Evolutionary conservation across 2,797 vertebrate genomes (phyloP), one percentile per base, ranked within the genome.

Genomic region (Pseudochirops corinnae): DNA sequence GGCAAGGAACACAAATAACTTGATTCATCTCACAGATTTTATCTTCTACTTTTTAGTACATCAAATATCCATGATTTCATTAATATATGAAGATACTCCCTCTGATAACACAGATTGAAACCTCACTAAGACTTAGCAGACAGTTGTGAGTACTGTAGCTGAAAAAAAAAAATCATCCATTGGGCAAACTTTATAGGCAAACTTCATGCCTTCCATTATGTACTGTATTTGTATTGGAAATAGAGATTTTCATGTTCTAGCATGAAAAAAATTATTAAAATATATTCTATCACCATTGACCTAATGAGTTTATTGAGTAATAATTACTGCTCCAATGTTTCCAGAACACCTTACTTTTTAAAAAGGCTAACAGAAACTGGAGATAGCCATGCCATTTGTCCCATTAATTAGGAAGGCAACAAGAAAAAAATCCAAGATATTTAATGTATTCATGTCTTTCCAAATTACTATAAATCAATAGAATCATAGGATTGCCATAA

Each of bases 1-100:
- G 74, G 24, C 21, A 91, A 58, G 39, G 39, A 90, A 6, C 67
- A 7, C 62, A 94, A 96, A 97, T 94, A 95, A 96, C 92, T 92
- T 91, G 94, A 92, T 56, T 96, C 57, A 92, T 95, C 93, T 93
- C 62, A 90, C 9, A 92, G 97, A 96, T 53, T 24, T 21, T 62
- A 53, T 52, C 93, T 57, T 90, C 55, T 56, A 58, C 92, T 92
- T 87, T 24, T 87, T 50, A 87, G 24, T 46, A 46, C 24, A 26
- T 50, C 39, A 87, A 26, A 50, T 87, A 50, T 87, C 39, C 10
- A 26, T 87, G 39, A 87, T 50, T 87, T 87, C 21, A 87, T 87
- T 50, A 46, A 46, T 50, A 46, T 87, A 87, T 46, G 16, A 82
- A 82, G 21, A 21, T 46, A 82, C 18, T 74, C 16, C n/a, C 74